Evolutionary conservation across 2,113 vertebrate species (phyloP).

Genomic region (Apaloderma vittatum): DNA sequence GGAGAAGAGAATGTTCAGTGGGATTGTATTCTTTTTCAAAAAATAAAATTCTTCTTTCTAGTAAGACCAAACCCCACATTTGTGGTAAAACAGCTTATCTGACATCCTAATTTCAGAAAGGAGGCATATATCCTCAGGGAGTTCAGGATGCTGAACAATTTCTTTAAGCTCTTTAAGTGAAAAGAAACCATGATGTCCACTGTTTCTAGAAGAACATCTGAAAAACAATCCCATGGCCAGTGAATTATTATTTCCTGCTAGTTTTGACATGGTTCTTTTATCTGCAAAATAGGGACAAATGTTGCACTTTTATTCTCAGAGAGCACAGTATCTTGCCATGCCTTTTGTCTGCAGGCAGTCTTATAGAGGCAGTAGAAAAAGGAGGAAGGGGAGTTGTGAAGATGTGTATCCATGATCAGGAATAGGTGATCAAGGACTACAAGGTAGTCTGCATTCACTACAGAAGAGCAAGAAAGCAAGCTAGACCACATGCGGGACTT

Average conservation of each 20-base stretch:
- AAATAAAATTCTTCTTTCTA: not conserved
- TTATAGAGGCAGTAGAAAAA: not conserved
- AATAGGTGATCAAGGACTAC: not conserved
- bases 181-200: not conserved
- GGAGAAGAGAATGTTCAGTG: not conserved
- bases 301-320: not conserved
- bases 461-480: not conserved
- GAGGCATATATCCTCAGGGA: not conserved
- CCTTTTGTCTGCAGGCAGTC: not conserved
- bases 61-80: not conserved
- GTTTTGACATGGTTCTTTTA: not conserved
- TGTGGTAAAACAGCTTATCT: not conserved
- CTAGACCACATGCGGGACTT: not conserved
- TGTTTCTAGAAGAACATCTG: not conserved
- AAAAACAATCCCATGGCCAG: not conserved
- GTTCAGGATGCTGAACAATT: not conserved
- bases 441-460: not conserved
- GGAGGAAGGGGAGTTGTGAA: not conserved
- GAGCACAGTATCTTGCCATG: not conserved
- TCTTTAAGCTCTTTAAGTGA: not conserved
- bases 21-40: not conserved
- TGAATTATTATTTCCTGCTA: not conserved
- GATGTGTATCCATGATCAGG: not conserved
- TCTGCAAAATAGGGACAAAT: not conserved
- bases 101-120: not conserved